Base-by-base conservation (phyloP, 2,113 vertebrate species). In the Phalacrocorax brasilianus region DNA sequence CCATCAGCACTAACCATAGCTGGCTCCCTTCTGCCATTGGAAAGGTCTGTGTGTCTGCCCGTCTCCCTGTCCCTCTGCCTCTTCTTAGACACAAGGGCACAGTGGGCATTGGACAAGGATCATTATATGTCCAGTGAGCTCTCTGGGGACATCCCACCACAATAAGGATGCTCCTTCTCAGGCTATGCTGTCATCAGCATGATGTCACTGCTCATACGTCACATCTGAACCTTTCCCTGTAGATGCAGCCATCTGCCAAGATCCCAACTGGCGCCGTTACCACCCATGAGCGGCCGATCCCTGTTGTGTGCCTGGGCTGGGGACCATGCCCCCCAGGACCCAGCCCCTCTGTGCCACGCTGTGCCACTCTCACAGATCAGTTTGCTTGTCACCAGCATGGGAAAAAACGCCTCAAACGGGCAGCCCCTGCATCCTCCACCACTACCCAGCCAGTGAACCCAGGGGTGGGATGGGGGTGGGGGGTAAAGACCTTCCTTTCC, bases 391-490 rank as follows among this genome's bases (percentile, higher is more conserved):
- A 83, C 23, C 27, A 65, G 11, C 0, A 0, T 19, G 16, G 67
- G 52, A 7, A 93, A 66, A 75, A 30, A 14, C 33, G 14, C 35
- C 32, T 52, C 50, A 32, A 73, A 66, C 12, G 50, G 56, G 52
- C 14, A 79, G 15, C 4, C 13, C 23, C 32, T 26, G 9, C 1
- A 2, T 56, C 11, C 8, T 20, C 8, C 9, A 1, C 0, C 27
- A 19, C 12, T 18, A 23, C 27, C 58, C 6, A 35, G 28, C 15
- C 20, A 47, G 26, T 26, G 53, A 11, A 28, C 17, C 42, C 33
- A 6, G 28, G 18, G 22, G 6, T 67, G 17, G 42, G 33, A 53
- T 14, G 17, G 9, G 5, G 4, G 11, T 5, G 4, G 6, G 7
- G 8, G 20, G 4, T 28, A 56, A 77, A 84, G 45, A 32, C 8